These are phyloP conservation scores for Pristiophorus japonicus DNA, from an alignment of 2,113 vertebrate species.

Conservation along the genomic window DNA sequence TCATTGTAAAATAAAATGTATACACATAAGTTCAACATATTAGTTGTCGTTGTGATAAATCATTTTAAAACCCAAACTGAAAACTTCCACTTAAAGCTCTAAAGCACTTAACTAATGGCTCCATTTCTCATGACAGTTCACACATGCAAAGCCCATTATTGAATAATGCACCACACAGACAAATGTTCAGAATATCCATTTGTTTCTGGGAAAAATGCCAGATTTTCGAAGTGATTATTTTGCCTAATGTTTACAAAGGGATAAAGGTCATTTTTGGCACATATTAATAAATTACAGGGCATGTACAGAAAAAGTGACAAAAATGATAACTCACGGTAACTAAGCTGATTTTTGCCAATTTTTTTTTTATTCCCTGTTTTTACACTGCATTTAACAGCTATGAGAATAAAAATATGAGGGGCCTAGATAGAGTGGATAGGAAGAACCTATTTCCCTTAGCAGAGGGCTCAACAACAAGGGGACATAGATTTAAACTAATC, in stretches of 20 bases:
- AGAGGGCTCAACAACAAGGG: too few relatives aligned
- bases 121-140: neutral
- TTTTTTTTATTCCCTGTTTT: neutral
- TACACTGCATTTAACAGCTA: neutral
- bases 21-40: neutral
- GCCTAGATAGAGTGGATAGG: too few relatives aligned
- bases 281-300: neutral
- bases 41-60: neutral
- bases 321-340: neutral
- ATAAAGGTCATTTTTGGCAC: neutral
- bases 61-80: neutral
- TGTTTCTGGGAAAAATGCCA: constrained; percentile 1
- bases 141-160: neutral
- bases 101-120: neutral
- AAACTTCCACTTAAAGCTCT: neutral
- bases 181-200: neutral
- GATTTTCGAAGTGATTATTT: neutral
- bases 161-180: neutral
- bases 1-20: neutral
- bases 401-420: too few relatives aligned
- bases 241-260: neutral
- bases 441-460: too few relatives aligned
- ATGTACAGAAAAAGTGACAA: neutral
- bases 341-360: neutral
- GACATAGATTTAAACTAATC: too few relatives aligned